phyloP scores from a whole-genome alignment of 2,797 vertebrate genomes.

The Pteropus rufus region DNA sequence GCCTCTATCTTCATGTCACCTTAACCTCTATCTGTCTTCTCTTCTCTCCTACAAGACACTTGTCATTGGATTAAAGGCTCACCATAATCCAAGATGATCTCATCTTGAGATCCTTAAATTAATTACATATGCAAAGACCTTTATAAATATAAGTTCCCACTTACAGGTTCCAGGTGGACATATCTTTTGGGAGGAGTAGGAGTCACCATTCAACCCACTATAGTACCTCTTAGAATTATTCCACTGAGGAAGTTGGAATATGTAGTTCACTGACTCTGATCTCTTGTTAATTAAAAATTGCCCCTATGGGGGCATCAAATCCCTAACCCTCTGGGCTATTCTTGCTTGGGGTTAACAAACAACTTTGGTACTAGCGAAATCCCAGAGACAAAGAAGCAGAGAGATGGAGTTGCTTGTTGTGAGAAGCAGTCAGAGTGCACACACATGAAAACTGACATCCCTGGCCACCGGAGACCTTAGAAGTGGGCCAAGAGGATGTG shows the following conservation, averaged over 20 bases:
- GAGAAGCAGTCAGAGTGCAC: not conserved
- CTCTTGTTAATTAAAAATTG: not conserved
- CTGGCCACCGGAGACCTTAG: not conserved
- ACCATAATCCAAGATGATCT: not conserved
- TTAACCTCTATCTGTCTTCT: not conserved
- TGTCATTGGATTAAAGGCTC: constrained; percentile 4
- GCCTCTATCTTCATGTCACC: not conserved
- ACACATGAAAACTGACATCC: not conserved
- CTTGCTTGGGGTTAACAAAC: not conserved
- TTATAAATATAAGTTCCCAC: constrained; percentile 24
- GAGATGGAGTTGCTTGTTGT: not conserved
- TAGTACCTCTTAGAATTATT: not conserved
- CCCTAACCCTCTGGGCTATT: not conserved
- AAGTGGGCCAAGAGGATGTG: not conserved
- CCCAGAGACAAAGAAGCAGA: not conserved
- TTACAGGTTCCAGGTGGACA: not conserved
- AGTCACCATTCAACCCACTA: not conserved
- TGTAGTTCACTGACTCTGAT: not conserved
- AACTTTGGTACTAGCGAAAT: not conserved
- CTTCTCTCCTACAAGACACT: not conserved
- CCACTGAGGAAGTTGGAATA: not conserved
- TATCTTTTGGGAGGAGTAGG: not conserved
- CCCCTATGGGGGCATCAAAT: not conserved
- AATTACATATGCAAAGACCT: not conserved
- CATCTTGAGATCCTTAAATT: not conserved